These are phyloP conservation scores for Erythrolamprus reginae DNA, from an alignment of 2,113 vertebrate species.

Conservation along the genomic window DNA sequence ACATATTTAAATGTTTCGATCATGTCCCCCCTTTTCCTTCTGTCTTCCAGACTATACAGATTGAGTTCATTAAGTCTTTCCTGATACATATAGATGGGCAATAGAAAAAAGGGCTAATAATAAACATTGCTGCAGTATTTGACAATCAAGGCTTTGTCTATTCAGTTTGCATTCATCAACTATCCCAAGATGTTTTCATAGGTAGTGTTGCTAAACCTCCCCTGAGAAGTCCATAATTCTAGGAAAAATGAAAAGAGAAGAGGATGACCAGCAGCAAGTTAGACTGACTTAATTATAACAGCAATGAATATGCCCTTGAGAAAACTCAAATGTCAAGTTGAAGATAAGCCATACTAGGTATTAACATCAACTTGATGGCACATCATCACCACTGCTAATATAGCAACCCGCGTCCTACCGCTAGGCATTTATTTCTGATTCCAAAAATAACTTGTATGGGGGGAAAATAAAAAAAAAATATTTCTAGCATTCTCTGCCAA, in stretches of 20 bases:
- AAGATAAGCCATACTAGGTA: not conserved
- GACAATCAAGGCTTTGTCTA: slow-evolving; percentile 29
- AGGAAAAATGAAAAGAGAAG: not conserved
- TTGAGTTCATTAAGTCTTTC: no score
- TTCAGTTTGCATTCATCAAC: not conserved
- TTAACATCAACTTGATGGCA: not conserved
- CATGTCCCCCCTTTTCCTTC: no score
- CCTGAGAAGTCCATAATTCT: not conserved
- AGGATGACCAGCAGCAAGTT: not conserved
- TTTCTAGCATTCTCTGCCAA: not conserved
- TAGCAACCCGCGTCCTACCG: not conserved
- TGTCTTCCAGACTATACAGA: no score
- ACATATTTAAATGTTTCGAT: no score
- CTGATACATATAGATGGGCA: no score
- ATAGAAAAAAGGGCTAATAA: slow-evolving; percentile 26
- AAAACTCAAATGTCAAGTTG: not conserved
- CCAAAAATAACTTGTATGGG: not conserved
- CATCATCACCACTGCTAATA: not conserved
- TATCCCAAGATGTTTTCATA: not conserved
- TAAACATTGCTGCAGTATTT: slow-evolving; percentile 22
- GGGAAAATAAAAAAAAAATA: not conserved
- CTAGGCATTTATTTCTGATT: not conserved
- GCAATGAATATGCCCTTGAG: not conserved
- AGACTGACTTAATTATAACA: not conserved
- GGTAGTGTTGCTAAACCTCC: not conserved